Base-by-base conservation (phyloP, 2,113 vertebrate species). In the Notothenia coriiceps region DNA sequence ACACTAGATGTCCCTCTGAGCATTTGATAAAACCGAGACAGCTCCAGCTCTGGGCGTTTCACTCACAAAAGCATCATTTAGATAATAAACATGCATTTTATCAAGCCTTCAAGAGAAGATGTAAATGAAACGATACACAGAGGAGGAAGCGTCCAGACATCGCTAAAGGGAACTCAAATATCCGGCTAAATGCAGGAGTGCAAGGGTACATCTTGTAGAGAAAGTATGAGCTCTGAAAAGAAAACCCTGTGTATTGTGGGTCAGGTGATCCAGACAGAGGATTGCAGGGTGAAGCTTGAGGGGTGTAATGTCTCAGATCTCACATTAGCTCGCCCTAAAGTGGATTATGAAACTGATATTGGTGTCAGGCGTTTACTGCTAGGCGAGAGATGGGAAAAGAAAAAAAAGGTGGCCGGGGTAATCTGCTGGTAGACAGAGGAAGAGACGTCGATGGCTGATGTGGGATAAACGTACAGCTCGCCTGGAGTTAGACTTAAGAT, bases 1-100 rank as follows among this genome's bases (percentile, higher is more conserved):
- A 86, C 93, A 93, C 93, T 92, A 93, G 93, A 91, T 92, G 92
- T 90, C 93, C 89, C 84, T 84, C 88, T 84, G 70, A 87, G 70
- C 56, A 87, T 88, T 90, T 75, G 33, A 17, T 65, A 82, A 67
- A 87, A 85, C 25, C 17, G 7, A 54, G 57, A 18, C 47, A 50
- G 13, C 49, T 35, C 13, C 2, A 25, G 66, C 51, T n/a, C 10
- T 7, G 29, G 18, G n/a, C 3, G 0, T 40, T 54, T 70, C 22
- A 7, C 20, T 61, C 22, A 3, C 52, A 57, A 46, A 49, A 51
- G 17, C 70, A 25, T 20, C 7, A 35, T 70, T 46, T 10, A 52
- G 40, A 73, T 47, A 54, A 62, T 55, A 51, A 77, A 80, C 40
- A 60, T 25, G 35, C 2, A 33, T 67, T 70, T 71, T 43, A 60